These are phyloP conservation scores for Dryadula phaetusa DNA, from an alignment of 2,888 invertebrate species.

Conservation along the genomic window DNA sequence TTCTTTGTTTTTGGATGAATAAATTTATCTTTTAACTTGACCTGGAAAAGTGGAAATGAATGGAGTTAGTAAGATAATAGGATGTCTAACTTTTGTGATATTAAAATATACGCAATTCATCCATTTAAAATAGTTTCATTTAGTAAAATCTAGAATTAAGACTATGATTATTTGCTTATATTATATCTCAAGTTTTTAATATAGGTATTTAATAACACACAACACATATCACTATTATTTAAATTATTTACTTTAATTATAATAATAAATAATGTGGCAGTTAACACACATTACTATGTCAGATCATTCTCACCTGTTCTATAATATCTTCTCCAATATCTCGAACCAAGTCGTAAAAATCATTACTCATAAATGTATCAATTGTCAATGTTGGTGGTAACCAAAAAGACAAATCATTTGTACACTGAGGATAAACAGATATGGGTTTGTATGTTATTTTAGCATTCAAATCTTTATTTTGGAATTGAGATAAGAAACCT, in stretches of 20 bases:
- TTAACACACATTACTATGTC: too few relatives aligned
- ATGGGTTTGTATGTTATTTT: slow-evolving; percentile 91
- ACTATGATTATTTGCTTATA: too few relatives aligned
- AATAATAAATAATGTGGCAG: neutral
- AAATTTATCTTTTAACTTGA: slow-evolving; percentile 93
- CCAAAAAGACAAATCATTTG: slow-evolving; percentile 98
- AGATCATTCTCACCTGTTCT: slow-evolving; percentile 88
- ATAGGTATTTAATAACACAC: too few relatives aligned
- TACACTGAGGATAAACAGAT: slow-evolving; percentile 93
- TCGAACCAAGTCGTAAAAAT: slow-evolving; percentile 96
- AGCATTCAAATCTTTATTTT: slow-evolving; percentile 87
- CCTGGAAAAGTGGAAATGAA: too few relatives aligned
- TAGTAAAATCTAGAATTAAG: too few relatives aligned
- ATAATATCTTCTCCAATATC: slow-evolving; percentile 95
- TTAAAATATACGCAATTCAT: too few relatives aligned
- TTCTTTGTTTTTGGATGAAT: slow-evolving; percentile 92
- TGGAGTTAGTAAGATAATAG: too few relatives aligned
- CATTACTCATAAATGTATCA: slow-evolving; percentile 89
- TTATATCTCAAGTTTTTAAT: too few relatives aligned
- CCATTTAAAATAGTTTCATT: too few relatives aligned
- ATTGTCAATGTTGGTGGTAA: slow-evolving; percentile 86
- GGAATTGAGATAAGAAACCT: slow-evolving; percentile 96
- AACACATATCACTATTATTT: too few relatives aligned
- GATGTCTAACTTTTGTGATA: too few relatives aligned
- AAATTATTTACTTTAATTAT: neutral